Base-by-base conservation (phyloP, 2,797 vertebrate genomes). In the Benthosema pterotum region DNA sequence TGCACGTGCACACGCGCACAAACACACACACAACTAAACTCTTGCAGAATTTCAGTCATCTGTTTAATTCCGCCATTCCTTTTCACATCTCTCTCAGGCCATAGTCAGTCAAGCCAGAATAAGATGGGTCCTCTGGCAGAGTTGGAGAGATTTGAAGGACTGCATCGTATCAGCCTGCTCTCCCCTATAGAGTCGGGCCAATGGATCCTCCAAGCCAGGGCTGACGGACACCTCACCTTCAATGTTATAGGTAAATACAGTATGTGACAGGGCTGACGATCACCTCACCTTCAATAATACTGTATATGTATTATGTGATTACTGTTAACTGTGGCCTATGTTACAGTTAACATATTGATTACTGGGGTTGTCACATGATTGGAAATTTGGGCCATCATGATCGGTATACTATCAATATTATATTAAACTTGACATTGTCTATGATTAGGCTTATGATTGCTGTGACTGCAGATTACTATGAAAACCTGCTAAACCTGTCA, bases 181-280 rank as follows among this genome's bases (percentile, higher is more conserved):
- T 74, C 89, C 43, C 93, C 93, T 4, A 71, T 92, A 5, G 61
- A 89, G 56, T 70, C 73, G 15, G 95, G 95, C 19, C 78, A 80
- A 42, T 97, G 95, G 95, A 85, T 79, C 14, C 78, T 96, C 42
- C 71, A 51, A 4, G 54, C 92, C 67, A 79, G 43, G 66, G 86
- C 90, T 16, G 67, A 83, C 0, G 89, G 92, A 14, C 84, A 63
- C 45, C 68, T 94, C 32, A 87, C 82, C 3, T 88, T 96, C 50
- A 91, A 82, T 50, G 85, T 94, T 15, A 93, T 94, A 85, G 95
- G 95, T 97, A 88, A 72, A 57, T 38, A 43, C n/a, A n/a, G n/a
- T n/a, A n/a, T n/a, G n/a, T n/a, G n/a, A n/a, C 67, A 79, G 43
- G 66, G 86, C 90, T 16, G 67, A 83, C 0, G 89, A 91, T 14